Percentiles rank a stretch among this genome's conserved stretches.
Conservation (phyloP, 1,140 invertebrate genomes). For the Papilio machaon region DNA sequence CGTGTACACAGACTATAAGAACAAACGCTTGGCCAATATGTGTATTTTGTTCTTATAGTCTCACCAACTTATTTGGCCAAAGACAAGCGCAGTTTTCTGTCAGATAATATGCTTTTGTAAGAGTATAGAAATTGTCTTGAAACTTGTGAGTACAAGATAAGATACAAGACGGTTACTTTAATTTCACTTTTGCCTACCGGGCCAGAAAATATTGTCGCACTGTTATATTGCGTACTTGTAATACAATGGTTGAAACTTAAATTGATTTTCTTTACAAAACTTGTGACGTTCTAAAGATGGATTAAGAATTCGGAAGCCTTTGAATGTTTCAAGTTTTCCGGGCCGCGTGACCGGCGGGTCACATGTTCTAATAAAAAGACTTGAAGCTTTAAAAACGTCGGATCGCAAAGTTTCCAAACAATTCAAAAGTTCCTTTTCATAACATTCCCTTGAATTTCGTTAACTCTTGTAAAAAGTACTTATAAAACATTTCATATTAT, state of each 20-base stretch:
- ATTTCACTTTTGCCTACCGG: too few species aligned
- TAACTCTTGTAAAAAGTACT: background rate
- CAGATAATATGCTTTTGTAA: too few species aligned
- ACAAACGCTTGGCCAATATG: too few species aligned
- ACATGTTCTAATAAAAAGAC: slow-evolving; percentile 1
- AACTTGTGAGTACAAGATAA: too few species aligned
- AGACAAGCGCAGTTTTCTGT: too few species aligned
- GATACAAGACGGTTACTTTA: too few species aligned
- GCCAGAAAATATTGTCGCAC: too few species aligned
- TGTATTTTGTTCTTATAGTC: too few species aligned
- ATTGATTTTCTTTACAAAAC: background rate
- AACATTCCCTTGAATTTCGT: background rate
- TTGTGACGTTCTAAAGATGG: background rate
- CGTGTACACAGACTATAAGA: background rate
- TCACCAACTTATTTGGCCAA: too few species aligned
- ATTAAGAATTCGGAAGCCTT: background rate
- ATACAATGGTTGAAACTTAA: too few species aligned
- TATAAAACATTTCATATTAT: background rate
- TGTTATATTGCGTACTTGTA: too few species aligned
- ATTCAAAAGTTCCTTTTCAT: background rate
- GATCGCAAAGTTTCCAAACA: background rate
- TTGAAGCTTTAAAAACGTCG: background rate
- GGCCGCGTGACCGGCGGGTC: slow-evolving; percentile 5
- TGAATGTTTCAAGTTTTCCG: background rate
- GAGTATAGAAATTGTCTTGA: too few species aligned